Percentiles rank a stretch among this genome's conserved stretches.
Evolutionary conservation across 2,888 invertebrate genomes (phyloP).

Genomic region (Sesia apiformis): DNA sequence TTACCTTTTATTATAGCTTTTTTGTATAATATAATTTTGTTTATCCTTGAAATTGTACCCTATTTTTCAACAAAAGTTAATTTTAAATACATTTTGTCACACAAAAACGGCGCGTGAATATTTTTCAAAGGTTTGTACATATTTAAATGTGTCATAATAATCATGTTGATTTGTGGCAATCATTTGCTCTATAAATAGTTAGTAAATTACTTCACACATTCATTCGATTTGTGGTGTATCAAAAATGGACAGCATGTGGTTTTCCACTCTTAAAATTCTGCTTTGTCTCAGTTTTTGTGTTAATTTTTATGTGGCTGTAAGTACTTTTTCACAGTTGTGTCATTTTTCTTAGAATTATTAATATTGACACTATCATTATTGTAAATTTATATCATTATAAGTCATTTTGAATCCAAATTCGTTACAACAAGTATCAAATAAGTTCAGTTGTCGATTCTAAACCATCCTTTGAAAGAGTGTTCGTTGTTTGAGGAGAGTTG

Average conservation of each 20-base stretch:
- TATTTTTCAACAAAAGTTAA: not conserved
- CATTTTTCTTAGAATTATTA: too few relatives aligned
- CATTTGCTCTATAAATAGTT: conserved; percentile 14
- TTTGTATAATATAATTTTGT: not conserved
- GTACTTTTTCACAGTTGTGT: too few relatives aligned
- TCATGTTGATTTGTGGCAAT: conserved; percentile 1
- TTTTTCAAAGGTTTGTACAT: not conserved
- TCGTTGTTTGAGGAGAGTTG: too few relatives aligned
- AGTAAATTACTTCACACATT: not conserved
- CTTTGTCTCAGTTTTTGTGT: not conserved
- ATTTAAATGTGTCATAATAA: not conserved
- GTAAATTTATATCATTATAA: too few relatives aligned
- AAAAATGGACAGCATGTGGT: not conserved
- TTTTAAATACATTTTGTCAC: not conserved
- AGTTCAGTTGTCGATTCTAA: too few relatives aligned
- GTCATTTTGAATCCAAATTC: too few relatives aligned
- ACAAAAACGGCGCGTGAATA: not conserved
- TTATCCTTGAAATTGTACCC: not conserved
- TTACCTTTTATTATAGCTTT: too few relatives aligned
- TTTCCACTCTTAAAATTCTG: not conserved
- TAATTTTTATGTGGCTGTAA: too few relatives aligned
- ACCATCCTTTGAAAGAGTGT: too few relatives aligned
- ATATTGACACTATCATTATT: too few relatives aligned
- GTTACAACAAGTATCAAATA: too few relatives aligned
- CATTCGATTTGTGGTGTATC: not conserved